Base-by-base conservation (phyloP, 64 coral and sea anemone species). In the Cladopsammia gracilis region DNA sequence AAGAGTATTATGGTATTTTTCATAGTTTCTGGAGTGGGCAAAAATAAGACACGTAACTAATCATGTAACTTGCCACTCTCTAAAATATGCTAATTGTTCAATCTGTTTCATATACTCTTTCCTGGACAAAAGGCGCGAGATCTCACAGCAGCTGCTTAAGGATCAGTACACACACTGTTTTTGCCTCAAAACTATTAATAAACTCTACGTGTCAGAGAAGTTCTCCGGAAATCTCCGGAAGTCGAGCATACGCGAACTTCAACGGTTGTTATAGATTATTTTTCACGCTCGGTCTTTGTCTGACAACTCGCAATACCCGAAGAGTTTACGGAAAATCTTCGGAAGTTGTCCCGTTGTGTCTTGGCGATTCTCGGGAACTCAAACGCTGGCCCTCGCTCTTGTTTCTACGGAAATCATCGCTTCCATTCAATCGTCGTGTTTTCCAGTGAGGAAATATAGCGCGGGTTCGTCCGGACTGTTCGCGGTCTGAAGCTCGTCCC, bases 401-500 rank as follows among this genome's bases (percentile, higher is more conserved):
- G 19, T 6, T 24, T 66, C 18, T 66, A 3, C 12, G 1, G 5
- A 9, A 14, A 51, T 23, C 14, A 18, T 7, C 19, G 12, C 14
- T 57, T 42, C 49, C 47, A 13, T 26, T 67, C 22, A 66, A 5
- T 65, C 80, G 10, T 98, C 96, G 62, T 98, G 92, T 70, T 91
- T 96, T 25, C 98, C 98, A 24, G 98, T 96, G 3, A 99, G 71
- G 48, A 99, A 87, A 67, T 94, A 99, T 0, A 99, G 78, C 5
- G 98, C 85, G 3, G 91, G 91, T 19, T 99, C 94, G 24, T 93
- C 95, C 19, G 95, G 94, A 77, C 93, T 92, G 51, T 96, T 96
- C 1, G 94, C 98, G 4, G 98, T 99, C 58, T 99, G 95, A 43
- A 99, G 89, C 78, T 99, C 98, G 57, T 99, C 98, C 68, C 98